Conservation (phyloP, 2,888 invertebrate species). For the Lasioglossum zephyrum region DNA sequence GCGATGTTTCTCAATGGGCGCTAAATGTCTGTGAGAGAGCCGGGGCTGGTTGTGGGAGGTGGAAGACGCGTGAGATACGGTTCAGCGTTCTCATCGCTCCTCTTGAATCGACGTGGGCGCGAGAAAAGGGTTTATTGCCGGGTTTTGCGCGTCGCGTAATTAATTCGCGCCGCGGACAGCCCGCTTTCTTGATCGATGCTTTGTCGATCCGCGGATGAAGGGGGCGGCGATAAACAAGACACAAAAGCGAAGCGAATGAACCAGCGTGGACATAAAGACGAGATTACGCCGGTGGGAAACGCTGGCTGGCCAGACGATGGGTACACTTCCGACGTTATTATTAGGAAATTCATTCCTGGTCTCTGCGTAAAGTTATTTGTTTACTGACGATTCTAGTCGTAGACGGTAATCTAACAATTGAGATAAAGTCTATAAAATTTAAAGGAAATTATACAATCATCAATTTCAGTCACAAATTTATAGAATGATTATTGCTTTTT, state of each 20-base stretch:
- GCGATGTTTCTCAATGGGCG: conserved; percentile 70
- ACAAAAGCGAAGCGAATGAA: neutral
- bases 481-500: no score
- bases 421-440: no score
- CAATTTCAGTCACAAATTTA: no score
- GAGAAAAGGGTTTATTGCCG: conserved; percentile 63
- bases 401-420: neutral
- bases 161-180: conserved; percentile 40
- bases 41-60: conserved; percentile 51
- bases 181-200: conserved; percentile 8
- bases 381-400: neutral
- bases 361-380: neutral
- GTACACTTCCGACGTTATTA: neutral
- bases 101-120: conserved; percentile 63
- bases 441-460: no score
- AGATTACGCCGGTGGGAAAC: neutral
- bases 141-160: conserved; percentile 54
- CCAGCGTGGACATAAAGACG: neutral
- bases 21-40: conserved; percentile 67
- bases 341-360: neutral
- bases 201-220: neutral
- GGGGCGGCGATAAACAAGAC: conserved; percentile 5
- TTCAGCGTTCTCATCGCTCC: conserved; percentile 67
- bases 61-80: conserved; percentile 65
- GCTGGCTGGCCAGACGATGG: neutral